phyloP scores from a whole-genome alignment of 2,888 invertebrate genomes.

The Lithophane leautieri region DNA sequence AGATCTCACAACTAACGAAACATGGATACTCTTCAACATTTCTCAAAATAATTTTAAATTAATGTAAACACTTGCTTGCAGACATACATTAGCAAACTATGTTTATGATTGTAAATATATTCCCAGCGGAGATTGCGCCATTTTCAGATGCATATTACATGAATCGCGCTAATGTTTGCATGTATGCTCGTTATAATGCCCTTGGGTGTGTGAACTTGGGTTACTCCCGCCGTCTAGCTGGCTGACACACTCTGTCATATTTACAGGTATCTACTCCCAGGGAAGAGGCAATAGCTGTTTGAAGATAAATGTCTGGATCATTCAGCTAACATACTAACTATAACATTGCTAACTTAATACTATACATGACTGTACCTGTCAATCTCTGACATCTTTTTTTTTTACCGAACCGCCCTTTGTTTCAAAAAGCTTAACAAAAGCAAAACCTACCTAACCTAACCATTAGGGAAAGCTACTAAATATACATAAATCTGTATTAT shows the following conservation, averaged over 20 bases:
- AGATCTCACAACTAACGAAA: neutral
- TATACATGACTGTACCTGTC: too few species aligned
- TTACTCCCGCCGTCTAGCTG: constrained; percentile 32
- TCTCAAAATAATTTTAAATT: neutral
- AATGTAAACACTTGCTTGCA: constrained; percentile 3
- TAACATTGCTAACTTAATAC: too few species aligned
- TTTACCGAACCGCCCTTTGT: too few species aligned
- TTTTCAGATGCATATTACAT: constrained; percentile 62
- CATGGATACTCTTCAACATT: too few species aligned
- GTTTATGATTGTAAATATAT: constrained; percentile 41
- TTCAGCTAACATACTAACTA: neutral
- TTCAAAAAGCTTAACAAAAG: too few species aligned
- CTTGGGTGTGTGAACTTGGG: constrained; percentile 53
- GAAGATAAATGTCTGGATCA: constrained; percentile 10
- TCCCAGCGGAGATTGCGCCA: constrained; percentile 38
- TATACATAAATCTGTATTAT: constrained; percentile 38
- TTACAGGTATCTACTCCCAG: constrained; percentile 19
- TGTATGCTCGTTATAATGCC: constrained; percentile 50
- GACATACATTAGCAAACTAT: constrained; percentile 19
- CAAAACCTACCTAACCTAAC: neutral
- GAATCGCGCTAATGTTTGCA: constrained; percentile 52
- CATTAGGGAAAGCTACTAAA: constrained; percentile 22
- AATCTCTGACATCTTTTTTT: too few species aligned
- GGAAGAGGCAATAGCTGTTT: constrained; percentile 2
- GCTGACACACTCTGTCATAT: constrained; percentile 42